phyloP scores from a whole-genome alignment of 1,140 invertebrate genomes.

The Cephus cinctus region DNA sequence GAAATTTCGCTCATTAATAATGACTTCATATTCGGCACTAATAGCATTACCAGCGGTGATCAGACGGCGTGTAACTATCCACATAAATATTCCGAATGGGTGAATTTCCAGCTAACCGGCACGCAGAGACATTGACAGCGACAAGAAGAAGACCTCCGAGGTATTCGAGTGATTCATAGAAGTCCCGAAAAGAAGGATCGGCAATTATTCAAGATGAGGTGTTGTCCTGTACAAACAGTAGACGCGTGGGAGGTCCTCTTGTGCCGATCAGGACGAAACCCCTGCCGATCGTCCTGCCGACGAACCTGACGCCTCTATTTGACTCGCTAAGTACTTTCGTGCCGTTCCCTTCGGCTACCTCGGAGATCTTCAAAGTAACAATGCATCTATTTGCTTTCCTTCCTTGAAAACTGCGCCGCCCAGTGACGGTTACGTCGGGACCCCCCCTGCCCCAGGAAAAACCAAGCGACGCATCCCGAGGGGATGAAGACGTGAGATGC shows the following conservation, averaged over 20 bases:
- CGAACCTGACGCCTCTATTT: constrained; percentile 7
- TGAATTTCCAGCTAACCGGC: too few relatives aligned
- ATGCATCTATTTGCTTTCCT: constrained; percentile 1
- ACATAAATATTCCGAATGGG: too few relatives aligned
- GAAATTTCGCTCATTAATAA: too few relatives aligned
- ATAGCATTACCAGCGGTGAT: too few relatives aligned
- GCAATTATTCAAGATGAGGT: constrained; percentile 10
- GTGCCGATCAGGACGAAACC: background rate
- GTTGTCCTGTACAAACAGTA: constrained; percentile 9
- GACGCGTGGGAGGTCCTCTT: constrained; percentile 8
- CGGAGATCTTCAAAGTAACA: background rate
- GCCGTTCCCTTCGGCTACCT: background rate
- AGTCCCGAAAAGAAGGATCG: constrained; percentile 6
- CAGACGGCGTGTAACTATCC: too few relatives aligned
- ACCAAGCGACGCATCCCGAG: too few relatives aligned
- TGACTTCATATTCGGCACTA: too few relatives aligned
- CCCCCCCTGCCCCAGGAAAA: too few relatives aligned
- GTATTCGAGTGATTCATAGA: constrained; percentile 7
- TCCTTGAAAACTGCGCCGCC: constrained; percentile 9
- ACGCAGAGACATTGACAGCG: too few relatives aligned
- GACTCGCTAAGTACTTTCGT: constrained; percentile 4
- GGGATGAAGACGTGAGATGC: too few relatives aligned
- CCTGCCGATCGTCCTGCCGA: background rate
- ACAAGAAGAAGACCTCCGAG: too few relatives aligned
- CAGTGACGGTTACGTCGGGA: too few relatives aligned